A percentile compares a stretch with the other conserved stretches of the same genome.
Conservation (phyloP, 2,113 vertebrate species). For the Pollachius pollachius region DNA sequence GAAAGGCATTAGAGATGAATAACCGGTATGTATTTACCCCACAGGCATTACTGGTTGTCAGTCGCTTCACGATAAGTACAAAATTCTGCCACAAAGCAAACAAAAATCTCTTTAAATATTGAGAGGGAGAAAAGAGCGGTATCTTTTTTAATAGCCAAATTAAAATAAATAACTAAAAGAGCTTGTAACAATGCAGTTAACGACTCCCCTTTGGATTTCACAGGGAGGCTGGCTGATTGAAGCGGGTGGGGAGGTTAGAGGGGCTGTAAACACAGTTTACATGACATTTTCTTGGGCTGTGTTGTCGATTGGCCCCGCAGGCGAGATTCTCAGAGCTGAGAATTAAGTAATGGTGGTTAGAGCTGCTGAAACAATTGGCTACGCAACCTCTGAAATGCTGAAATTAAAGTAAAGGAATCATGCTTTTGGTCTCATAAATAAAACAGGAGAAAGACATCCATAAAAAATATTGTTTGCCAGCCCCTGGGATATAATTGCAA, state of each 20-base stretch:
- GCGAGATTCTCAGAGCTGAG: slow-evolving; percentile 30
- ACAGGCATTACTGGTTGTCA: slow-evolving; percentile 32
- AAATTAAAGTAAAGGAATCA: slow-evolving; percentile 23
- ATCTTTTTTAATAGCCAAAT: no score
- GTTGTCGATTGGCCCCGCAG: slow-evolving; percentile 24
- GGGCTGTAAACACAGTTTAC: slow-evolving; percentile 48
- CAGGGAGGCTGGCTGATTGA: slow-evolving; percentile 34
- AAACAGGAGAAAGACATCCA: not conserved
- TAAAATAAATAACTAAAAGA: no score
- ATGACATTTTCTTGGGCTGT: slow-evolving; percentile 39
- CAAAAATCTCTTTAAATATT: no score
- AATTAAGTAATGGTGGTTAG: slow-evolving; percentile 44
- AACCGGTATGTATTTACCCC: not conserved
- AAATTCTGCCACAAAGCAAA: not conserved
- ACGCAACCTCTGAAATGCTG: slow-evolving; percentile 34
- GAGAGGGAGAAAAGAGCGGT: no score
- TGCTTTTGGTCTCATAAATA: slow-evolving; percentile 8
- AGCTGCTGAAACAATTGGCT: slow-evolving; percentile 40
- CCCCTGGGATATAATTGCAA: not conserved
- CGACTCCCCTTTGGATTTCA: slow-evolving; percentile 40
- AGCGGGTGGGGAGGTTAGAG: slow-evolving; percentile 33
- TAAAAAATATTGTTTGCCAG: not conserved
- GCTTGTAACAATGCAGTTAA: slow-evolving; percentile 3
- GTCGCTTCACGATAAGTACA: slow-evolving; percentile 20
- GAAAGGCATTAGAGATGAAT: slow-evolving; percentile 4